Percentiles rank a stretch among this genome's conserved stretches.
phyloP scores from a whole-genome alignment of 2,113 vertebrate genomes.

The Callipepla californica region DNA sequence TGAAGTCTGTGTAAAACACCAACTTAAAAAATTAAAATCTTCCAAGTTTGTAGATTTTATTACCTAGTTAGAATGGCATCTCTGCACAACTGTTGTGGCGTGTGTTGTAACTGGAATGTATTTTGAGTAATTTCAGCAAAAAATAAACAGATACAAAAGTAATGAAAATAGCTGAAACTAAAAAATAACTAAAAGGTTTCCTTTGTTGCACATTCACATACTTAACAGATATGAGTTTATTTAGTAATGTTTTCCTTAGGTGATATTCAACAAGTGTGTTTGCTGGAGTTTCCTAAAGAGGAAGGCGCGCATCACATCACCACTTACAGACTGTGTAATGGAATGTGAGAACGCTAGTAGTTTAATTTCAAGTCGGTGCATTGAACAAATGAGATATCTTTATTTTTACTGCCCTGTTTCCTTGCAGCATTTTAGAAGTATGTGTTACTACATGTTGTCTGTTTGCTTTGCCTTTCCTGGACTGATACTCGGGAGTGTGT shows the following conservation, averaged over 20 bases:
- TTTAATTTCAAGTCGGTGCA: neutral
- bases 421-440: neutral
- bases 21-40: constrained; percentile 24
- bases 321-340: neutral
- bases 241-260: neutral
- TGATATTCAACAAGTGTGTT: constrained; percentile 27
- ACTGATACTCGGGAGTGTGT: neutral
- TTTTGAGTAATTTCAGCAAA: constrained; percentile 20
- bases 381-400: neutral
- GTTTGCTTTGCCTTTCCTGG: neutral
- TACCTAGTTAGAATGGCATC: constrained; percentile 36
- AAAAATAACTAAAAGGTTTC: neutral
- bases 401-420: neutral
- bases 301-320: neutral
- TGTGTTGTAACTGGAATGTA: neutral
- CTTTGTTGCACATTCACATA: neutral
- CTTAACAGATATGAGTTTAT: neutral
- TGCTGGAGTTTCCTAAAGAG: neutral
- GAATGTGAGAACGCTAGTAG: neutral
- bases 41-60: constrained; percentile 35
- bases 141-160: constrained; percentile 24
- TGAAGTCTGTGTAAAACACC: constrained; percentile 9
- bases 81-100: neutral
- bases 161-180: neutral
- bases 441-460: neutral